A percentile compares a stretch with the other conserved stretches of the same genome.
These are phyloP conservation scores for Cryptotis parvus DNA, from an alignment of 2,113 vertebrate species.

Conservation along the genomic window DNA sequence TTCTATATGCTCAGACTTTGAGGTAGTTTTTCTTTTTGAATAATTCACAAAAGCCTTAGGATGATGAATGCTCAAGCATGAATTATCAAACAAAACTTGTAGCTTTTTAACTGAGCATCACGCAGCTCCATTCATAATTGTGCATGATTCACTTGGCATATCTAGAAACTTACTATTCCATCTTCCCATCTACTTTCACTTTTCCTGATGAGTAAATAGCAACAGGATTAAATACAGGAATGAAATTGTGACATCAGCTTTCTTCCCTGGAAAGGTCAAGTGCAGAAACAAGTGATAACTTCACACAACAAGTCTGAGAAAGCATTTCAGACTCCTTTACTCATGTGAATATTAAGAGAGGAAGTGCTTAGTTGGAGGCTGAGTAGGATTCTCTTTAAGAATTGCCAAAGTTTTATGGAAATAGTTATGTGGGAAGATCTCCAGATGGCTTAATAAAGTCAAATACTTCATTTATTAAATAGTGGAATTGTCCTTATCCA, in stretches of 20 bases:
- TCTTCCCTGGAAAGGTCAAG: neutral
- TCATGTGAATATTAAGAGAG: neutral
- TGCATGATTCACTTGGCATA: slow-evolving; percentile 5
- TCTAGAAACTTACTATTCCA: neutral
- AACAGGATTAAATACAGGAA: neutral
- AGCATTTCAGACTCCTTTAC: neutral
- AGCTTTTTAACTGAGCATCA: neutral
- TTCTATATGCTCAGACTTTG: neutral
- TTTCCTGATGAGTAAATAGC: neutral
- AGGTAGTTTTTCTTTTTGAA: neutral
- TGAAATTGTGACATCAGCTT: neutral
- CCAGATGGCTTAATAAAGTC: neutral
- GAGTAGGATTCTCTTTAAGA: neutral
- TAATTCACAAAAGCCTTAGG: neutral
- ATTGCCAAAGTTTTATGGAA: neutral
- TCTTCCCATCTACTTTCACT: neutral
- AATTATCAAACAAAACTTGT: neutral
- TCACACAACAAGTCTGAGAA: neutral
- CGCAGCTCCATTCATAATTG: neutral
- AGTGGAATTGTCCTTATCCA: neutral
- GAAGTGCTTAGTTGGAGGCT: neutral
- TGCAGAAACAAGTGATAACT: neutral
- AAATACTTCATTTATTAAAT: neutral
- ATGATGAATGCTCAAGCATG: neutral
- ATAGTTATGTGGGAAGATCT: neutral